These are phyloP conservation scores for Plectrocnemia conspersa DNA, from an alignment of 1,140 invertebrate species.

Conservation along the genomic window DNA sequence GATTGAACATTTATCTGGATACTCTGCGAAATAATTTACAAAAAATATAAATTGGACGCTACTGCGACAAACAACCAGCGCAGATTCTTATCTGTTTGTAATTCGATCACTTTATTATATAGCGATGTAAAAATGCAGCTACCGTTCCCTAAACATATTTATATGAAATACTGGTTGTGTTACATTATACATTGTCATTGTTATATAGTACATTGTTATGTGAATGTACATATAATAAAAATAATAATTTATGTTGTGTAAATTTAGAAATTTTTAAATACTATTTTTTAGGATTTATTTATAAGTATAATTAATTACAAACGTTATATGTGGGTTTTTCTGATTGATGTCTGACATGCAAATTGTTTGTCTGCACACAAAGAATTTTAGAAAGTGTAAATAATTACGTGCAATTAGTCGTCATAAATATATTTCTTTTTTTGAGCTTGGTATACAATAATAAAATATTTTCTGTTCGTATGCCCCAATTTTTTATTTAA, in stretches of 20 bases:
- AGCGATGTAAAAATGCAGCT: background rate
- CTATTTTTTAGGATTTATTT: no score
- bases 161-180: no score
- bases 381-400: slow-evolving; percentile 21
- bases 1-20: background rate
- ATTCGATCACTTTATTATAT: slow-evolving; percentile 23
- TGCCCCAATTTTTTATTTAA: no score
- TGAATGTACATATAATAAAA: no score
- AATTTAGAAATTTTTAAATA: no score
- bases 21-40: background rate
- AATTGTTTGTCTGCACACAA: slow-evolving; percentile 21
- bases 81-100: slow-evolving; percentile 16
- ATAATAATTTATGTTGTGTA: no score
- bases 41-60: background rate
- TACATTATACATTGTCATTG: no score
- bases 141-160: background rate
- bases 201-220: no score
- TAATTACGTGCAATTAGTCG: slow-evolving; percentile 18
- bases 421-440: background rate
- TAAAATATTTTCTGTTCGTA: no score
- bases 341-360: slow-evolving; percentile 15
- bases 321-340: slow-evolving; percentile 6
- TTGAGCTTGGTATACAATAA: background rate
- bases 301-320: no score
- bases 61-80: background rate